These are phyloP conservation scores for Meloe dianella DNA, from an alignment of 2,888 invertebrate genomes.

Conservation along the genomic window DNA sequence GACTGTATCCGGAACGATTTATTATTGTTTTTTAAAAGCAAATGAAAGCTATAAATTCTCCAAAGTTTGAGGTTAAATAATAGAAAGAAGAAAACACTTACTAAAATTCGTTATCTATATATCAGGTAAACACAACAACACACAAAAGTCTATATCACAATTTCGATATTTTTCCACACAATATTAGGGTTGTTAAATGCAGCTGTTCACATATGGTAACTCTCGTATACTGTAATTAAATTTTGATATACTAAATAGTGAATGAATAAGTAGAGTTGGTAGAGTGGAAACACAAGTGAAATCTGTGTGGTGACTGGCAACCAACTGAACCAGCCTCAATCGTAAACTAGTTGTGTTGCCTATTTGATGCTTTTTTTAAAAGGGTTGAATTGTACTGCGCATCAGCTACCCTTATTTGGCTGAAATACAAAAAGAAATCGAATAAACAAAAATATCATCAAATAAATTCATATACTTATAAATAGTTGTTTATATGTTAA, in stretches of 20 bases:
- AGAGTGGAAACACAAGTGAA: not conserved
- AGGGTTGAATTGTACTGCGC: not conserved
- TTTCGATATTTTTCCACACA: not conserved
- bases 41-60: not conserved
- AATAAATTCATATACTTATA: not conserved
- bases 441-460: not conserved
- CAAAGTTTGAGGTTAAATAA: not conserved
- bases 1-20: not conserved
- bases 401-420: not conserved
- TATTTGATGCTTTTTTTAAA: not conserved
- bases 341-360: not conserved
- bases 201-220: not conserved
- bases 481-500: not conserved
- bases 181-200: not conserved
- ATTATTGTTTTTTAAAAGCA: not conserved
- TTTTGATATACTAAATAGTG: not conserved
- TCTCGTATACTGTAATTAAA: not conserved
- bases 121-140: not conserved
- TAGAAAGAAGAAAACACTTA: not conserved
- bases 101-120: not conserved
- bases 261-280: no score
- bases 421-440: not conserved
- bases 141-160: not conserved
- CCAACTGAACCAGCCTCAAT: slow-evolving; percentile 1
- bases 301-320: not conserved